Conservation (phyloP, 2,113 vertebrate species). For the Eleginops maclovinus region DNA sequence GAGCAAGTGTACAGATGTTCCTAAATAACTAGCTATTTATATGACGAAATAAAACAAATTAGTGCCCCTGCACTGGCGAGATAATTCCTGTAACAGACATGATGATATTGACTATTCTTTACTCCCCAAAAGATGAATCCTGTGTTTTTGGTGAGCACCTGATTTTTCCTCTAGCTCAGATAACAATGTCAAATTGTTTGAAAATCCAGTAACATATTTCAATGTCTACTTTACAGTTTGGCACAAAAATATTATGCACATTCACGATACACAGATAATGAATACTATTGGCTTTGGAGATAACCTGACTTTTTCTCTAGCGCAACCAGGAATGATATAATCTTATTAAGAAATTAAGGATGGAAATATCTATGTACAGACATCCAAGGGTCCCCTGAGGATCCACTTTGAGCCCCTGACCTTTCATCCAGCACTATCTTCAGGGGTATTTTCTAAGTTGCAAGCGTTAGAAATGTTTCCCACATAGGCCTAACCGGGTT, state of each 20-base stretch:
- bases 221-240: not conserved
- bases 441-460: not conserved
- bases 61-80: not conserved
- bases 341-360: not conserved
- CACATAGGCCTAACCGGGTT: too few relatives aligned
- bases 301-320: too few relatives aligned
- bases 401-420: not conserved
- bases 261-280: not conserved
- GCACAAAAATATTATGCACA: not conserved
- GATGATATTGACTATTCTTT: not conserved
- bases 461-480: too few relatives aligned
- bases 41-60: constrained; percentile 14
- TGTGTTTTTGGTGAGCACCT: not conserved
- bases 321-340: too few relatives aligned
- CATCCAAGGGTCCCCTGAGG: not conserved
- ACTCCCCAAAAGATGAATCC: not conserved
- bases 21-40: constrained; percentile 32
- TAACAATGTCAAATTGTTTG: too few relatives aligned
- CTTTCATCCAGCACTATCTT: not conserved
- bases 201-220: not conserved
- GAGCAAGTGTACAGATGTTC: constrained; percentile 27
- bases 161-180: not conserved
- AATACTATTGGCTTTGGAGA: too few relatives aligned
- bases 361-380: not conserved
- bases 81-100: not conserved